Percentiles rank a stretch among this genome's conserved stretches.
Evolutionary conservation across 2,113 vertebrate species (phyloP).

Genomic region (Chionis minor): DNA sequence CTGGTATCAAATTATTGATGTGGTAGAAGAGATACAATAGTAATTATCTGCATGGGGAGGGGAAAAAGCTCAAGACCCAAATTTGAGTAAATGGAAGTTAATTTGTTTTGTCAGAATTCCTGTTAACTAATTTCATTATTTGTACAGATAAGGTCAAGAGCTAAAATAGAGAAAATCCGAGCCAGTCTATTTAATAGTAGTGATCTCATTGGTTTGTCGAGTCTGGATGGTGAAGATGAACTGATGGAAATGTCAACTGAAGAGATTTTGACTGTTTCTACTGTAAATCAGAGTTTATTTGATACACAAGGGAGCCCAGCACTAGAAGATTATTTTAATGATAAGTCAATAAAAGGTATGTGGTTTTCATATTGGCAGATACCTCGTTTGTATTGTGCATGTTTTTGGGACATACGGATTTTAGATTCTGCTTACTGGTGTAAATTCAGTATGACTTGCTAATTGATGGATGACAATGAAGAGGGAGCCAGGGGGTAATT

Average conservation of each 20-base stretch:
- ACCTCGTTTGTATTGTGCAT: background rate
- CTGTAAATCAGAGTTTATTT: constrained; percentile 96
- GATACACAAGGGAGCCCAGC: constrained; percentile 97
- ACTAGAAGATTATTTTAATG: constrained; percentile 93
- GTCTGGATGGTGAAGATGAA: constrained; percentile 94
- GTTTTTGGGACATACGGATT: background rate
- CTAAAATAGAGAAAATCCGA: constrained; percentile 97
- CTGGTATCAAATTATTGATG: background rate
- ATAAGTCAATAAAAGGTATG: constrained; percentile 91
- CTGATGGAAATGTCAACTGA: constrained; percentile 97
- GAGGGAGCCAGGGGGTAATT: background rate
- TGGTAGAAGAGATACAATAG: background rate
- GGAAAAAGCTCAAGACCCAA: too few relatives aligned
- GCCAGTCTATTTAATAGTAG: constrained; percentile 98
- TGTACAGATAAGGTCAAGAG: constrained; percentile 90
- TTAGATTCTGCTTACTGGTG: background rate
- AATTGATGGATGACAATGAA: background rate
- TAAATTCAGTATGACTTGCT: background rate
- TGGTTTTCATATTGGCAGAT: background rate
- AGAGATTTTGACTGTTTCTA: constrained; percentile 95
- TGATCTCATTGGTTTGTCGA: constrained; percentile 94
- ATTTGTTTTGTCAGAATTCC: background rate
- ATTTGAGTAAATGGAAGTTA: background rate
- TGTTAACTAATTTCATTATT: background rate
- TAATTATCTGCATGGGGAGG: background rate